phyloP scores from a whole-genome alignment of 1,140 invertebrate species.

The Pararge aegeria region DNA sequence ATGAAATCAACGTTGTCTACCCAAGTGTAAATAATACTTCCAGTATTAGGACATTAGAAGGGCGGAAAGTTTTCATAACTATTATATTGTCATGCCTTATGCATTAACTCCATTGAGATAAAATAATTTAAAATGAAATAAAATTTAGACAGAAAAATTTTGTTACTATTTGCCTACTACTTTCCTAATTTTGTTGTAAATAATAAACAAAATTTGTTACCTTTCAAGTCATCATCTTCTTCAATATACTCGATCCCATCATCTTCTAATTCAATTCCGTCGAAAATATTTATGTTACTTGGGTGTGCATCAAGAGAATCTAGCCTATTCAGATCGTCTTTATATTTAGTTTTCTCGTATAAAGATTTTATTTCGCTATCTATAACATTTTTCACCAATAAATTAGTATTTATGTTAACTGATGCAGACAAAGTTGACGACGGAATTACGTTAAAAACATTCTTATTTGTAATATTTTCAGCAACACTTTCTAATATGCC shows the following conservation, averaged over 20 bases:
- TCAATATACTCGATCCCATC: constrained; percentile 46
- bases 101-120: too few species aligned
- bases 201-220: too few species aligned
- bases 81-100: too few species aligned
- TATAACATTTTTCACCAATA: constrained; percentile 8
- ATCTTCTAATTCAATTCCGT: constrained; percentile 55
- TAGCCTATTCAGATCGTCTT: constrained; percentile 7
- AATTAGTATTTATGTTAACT: not conserved
- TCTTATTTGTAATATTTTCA: not conserved
- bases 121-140: too few species aligned
- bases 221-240: constrained; percentile 32
- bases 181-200: too few species aligned
- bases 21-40: too few species aligned
- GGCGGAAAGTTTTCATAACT: too few species aligned
- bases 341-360: constrained; percentile 3
- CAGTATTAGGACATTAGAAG: too few species aligned
- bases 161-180: too few species aligned
- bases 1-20: too few species aligned
- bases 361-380: not conserved
- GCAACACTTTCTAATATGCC: constrained; percentile 4
- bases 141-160: too few species aligned
- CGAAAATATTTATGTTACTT: constrained; percentile 27
- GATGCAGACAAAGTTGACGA: not conserved
- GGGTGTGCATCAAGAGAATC: constrained; percentile 13
- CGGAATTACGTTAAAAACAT: not conserved